Percentiles rank a stretch among this genome's conserved stretches.
Conservation (phyloP, 2,888 invertebrate genomes). For the Calliscelio sp. region DNA sequence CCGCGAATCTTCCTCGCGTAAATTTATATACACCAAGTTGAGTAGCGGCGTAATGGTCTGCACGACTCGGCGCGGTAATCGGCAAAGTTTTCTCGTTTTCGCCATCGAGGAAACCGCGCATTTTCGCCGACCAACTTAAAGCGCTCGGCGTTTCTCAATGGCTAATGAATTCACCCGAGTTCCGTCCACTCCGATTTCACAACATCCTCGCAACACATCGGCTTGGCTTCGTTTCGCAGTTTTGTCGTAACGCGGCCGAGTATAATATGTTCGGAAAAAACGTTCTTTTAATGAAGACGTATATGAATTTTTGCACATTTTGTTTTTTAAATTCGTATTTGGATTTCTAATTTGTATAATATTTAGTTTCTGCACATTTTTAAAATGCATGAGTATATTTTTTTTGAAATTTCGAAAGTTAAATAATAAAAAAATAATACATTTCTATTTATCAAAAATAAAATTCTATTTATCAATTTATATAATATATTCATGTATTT, state of each 20-base stretch:
- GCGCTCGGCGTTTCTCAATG: slow-evolving; percentile 67
- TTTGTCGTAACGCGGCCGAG: slow-evolving; percentile 57
- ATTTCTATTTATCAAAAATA: too few species aligned
- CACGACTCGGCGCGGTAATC: slow-evolving; percentile 18
- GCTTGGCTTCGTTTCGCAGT: slow-evolving; percentile 34
- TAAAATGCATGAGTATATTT: too few species aligned
- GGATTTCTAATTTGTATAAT: too few species aligned
- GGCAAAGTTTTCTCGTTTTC: slow-evolving; percentile 65
- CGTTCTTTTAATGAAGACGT: too few species aligned
- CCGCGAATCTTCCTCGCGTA: not conserved
- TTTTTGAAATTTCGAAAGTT: too few species aligned
- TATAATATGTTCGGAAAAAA: too few species aligned
- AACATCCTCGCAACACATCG: slow-evolving; percentile 55
- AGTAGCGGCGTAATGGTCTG: slow-evolving; percentile 35
- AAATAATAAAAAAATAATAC: too few species aligned
- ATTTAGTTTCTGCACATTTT: too few species aligned
- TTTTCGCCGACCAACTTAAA: slow-evolving; percentile 71
- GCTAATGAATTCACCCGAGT: slow-evolving; percentile 71
- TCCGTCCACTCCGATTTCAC: slow-evolving; percentile 72
- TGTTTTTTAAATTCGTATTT: too few species aligned
- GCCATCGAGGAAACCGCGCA: slow-evolving; percentile 67
- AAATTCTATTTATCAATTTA: too few species aligned
- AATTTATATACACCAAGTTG: not conserved
- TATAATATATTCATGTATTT: too few species aligned
- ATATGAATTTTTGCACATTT: too few species aligned